Evolutionary conservation across 2,797 vertebrate genomes (phyloP).

Genomic region (Xenopus petersii): DNA sequence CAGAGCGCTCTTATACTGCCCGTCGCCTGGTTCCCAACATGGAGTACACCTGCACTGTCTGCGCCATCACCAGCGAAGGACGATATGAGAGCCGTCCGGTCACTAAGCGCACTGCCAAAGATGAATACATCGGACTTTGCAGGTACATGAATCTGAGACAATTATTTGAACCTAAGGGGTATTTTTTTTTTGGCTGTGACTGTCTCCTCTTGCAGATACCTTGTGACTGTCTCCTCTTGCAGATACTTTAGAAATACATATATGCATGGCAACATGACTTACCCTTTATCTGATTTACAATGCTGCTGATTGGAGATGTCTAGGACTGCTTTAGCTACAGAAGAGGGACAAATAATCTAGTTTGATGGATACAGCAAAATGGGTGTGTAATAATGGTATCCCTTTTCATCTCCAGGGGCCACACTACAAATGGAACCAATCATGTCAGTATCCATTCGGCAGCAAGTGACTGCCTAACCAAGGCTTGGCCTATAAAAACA

Average conservation of each 20-base stretch:
- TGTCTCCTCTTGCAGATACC: too few relatives aligned
- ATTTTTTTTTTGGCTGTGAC: too few relatives aligned
- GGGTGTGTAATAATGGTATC: too few relatives aligned
- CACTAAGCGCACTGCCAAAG: conserved; percentile 54
- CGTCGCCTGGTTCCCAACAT: conserved; percentile 52
- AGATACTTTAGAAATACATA: too few relatives aligned
- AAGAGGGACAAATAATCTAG: too few relatives aligned
- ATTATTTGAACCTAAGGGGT: not conserved
- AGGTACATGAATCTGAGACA: conserved; percentile 40
- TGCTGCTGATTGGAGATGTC: too few relatives aligned
- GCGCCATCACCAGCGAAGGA: conserved; percentile 59
- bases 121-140: conserved; percentile 50
- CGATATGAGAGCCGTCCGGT: conserved; percentile 54
- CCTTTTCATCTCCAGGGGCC: conserved; percentile 1
- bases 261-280: too few relatives aligned
- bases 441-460: not conserved
- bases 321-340: too few relatives aligned
- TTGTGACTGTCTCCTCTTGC: too few relatives aligned
- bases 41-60: conserved; percentile 54
- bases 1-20: conserved; percentile 48
- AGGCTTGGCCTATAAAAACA: too few relatives aligned
- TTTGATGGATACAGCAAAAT: too few relatives aligned
- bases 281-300: too few relatives aligned
- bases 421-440: not conserved
- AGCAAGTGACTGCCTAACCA: not conserved